Evolutionary conservation across 1,140 invertebrate species (phyloP).

Genomic region (Neomicropteryx cornuta): DNA sequence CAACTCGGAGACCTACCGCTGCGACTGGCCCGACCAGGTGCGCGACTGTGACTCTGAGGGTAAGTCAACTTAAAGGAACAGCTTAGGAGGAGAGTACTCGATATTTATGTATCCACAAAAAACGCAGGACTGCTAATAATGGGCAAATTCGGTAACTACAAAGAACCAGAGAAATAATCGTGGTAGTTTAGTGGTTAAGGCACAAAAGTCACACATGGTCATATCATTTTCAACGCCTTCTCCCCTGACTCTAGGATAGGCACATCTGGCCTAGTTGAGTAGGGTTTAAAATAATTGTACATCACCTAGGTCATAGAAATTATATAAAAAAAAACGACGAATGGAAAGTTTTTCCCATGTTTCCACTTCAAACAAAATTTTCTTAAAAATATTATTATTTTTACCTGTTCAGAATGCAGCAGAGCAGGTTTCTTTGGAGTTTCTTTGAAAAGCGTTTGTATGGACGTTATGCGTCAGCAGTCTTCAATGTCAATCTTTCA

Average conservation of each 20-base stretch:
- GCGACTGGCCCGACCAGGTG: constrained; percentile 81
- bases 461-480: constrained; percentile 1
- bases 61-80: constrained; percentile 17
- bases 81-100: background rate
- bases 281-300: too few species aligned
- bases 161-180: background rate
- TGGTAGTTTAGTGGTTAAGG: background rate
- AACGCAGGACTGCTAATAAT: background rate
- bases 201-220: background rate
- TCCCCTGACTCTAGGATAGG: too few species aligned
- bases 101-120: background rate
- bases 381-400: constrained; percentile 3
- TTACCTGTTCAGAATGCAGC: too few species aligned
- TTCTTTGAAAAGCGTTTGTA: constrained; percentile 3
- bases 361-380: background rate
- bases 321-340: too few species aligned
- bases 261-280: too few species aligned
- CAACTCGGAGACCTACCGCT: constrained; percentile 61
- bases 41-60: constrained; percentile 65
- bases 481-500: background rate
- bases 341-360: too few species aligned
- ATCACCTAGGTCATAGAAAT: too few species aligned
- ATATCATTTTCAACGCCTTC: constrained; percentile 6
- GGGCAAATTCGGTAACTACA: background rate
- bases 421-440: constrained; percentile 3